phyloP scores from a whole-genome alignment of 2,888 invertebrate genomes.

The Athripsodes cinereus region DNA sequence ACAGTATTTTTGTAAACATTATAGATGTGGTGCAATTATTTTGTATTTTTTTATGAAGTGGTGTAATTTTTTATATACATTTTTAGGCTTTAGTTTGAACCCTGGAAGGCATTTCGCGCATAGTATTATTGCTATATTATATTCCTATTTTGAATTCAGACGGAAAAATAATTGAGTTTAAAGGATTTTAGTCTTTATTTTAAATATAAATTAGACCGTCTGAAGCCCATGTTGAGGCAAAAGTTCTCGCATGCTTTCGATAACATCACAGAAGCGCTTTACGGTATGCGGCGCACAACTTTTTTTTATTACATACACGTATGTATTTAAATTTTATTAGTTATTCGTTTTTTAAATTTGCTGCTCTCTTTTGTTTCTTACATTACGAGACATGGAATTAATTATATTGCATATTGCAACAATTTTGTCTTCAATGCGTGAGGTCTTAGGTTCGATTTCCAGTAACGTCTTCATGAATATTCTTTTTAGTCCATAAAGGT shows the following conservation, averaged over 20 bases:
- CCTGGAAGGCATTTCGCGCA: slow-evolving; percentile 18
- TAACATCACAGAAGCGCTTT: neutral
- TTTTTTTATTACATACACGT: neutral
- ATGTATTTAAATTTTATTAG: too few relatives aligned
- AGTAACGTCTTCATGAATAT: too few relatives aligned
- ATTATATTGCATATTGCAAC: too few relatives aligned
- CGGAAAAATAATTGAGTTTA: neutral
- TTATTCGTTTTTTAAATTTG: too few relatives aligned
- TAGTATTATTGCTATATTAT: slow-evolving; percentile 3
- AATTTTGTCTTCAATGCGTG: too few relatives aligned
- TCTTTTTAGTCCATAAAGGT: too few relatives aligned
- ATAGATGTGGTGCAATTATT: neutral
- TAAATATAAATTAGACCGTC: slow-evolving; percentile 4
- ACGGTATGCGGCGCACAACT: neutral
- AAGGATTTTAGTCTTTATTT: slow-evolving; percentile 6
- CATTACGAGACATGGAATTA: too few relatives aligned
- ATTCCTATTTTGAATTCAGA: slow-evolving; percentile 6
- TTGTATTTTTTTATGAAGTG: neutral
- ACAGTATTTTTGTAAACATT: too few relatives aligned
- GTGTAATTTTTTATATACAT: neutral
- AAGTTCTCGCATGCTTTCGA: slow-evolving; percentile 12
- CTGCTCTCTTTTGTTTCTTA: too few relatives aligned
- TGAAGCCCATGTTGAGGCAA: slow-evolving; percentile 6
- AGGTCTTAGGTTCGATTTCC: too few relatives aligned
- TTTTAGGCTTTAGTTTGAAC: neutral